Evolutionary conservation across 2,113 vertebrate species (phyloP), one percentile per base, ranked within the genome.

Genomic region (Tachysurus vachellii): DNA sequence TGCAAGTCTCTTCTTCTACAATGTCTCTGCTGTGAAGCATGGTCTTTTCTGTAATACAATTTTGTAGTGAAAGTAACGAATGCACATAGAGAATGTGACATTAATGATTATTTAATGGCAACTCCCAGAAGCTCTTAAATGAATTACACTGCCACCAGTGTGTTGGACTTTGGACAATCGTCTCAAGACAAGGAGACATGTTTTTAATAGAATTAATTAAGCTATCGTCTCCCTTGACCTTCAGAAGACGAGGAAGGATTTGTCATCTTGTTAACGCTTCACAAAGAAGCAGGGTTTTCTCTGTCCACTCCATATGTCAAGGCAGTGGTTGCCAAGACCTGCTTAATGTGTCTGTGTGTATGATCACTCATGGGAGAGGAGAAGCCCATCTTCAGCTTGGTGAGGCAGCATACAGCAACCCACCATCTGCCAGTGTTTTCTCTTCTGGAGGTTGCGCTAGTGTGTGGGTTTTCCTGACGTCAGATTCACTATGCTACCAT

Each of bases 381-480:
- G 85, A 81, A 86, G 50, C 64, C 77, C 77, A 71, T 50, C 36
- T 26, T 81, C 13, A 57, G 77, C 50, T 28, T 81, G n/a, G 21
- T 50, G n/a, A 73, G 16, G 54, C 42, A 61, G 68, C 28, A 36
- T 71, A 26, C 66, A 73, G 66, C 14, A 50, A 77, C 36, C 57
- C 50, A 68, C 53, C 70, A 83, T 66, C 84, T 64, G 71, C 17
- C 59, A 70, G 56, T 61, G 53, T 83, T 83, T 79, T 68, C 47
- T 70, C 61, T 57, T 56, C 26, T 66, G 73, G 13, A 70, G 73
- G 36, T 79, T 19, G 4, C 26, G 42, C 13, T 19, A n/a, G 17
- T 86, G 80, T 64, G 88, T 83, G 61, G 84, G 80, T 42, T 86
- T 70, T 79, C 23, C 70, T 86, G 84, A 85, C 73, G 61, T 86